Percentiles rank a stretch among this genome's conserved stretches.
These are phyloP conservation scores for Lypha dubia DNA, from an alignment of 2,888 invertebrate species.

Conservation along the genomic window DNA sequence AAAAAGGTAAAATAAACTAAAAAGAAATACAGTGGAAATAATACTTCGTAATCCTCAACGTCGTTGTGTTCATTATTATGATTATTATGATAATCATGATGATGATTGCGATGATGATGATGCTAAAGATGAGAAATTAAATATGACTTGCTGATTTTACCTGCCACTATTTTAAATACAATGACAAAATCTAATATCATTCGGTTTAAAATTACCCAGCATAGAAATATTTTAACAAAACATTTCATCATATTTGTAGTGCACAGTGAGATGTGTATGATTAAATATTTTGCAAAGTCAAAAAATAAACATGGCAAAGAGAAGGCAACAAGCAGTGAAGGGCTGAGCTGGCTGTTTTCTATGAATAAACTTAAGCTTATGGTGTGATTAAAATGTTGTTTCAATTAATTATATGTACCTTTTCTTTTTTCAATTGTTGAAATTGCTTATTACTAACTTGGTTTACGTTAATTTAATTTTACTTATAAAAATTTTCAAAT, in stretches of 20 bases:
- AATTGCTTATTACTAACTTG: slow-evolving; percentile 24
- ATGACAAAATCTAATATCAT: slow-evolving; percentile 62
- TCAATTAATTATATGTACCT: slow-evolving; percentile 26
- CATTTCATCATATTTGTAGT: slow-evolving; percentile 56
- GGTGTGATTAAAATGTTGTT: slow-evolving; percentile 21
- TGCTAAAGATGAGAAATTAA: slow-evolving; percentile 58
- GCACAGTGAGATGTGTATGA: slow-evolving; percentile 25
- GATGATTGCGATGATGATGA: slow-evolving; percentile 40
- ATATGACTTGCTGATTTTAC: slow-evolving; percentile 67
- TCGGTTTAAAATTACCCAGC: slow-evolving; percentile 65
- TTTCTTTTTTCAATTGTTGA: slow-evolving; percentile 16
- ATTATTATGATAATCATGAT: slow-evolving; percentile 31
- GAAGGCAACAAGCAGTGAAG: not conserved
- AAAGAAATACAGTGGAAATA: not conserved
- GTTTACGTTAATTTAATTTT: not conserved
- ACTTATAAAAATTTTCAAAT: not conserved
- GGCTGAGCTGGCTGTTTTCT: not conserved
- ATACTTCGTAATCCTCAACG: slow-evolving; percentile 27
- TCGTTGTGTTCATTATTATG: slow-evolving; percentile 22
- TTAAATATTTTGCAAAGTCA: slow-evolving; percentile 38
- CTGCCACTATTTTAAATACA: slow-evolving; percentile 61
- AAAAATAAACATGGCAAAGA: slow-evolving; percentile 11
- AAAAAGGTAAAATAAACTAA: slow-evolving; percentile 24
- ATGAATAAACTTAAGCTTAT: not conserved
- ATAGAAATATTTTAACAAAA: slow-evolving; percentile 38